Evolutionary conservation across 2,797 vertebrate species (phyloP), one percentile per base, ranked within the genome.

Genomic region (Iguana delicatissima): DNA sequence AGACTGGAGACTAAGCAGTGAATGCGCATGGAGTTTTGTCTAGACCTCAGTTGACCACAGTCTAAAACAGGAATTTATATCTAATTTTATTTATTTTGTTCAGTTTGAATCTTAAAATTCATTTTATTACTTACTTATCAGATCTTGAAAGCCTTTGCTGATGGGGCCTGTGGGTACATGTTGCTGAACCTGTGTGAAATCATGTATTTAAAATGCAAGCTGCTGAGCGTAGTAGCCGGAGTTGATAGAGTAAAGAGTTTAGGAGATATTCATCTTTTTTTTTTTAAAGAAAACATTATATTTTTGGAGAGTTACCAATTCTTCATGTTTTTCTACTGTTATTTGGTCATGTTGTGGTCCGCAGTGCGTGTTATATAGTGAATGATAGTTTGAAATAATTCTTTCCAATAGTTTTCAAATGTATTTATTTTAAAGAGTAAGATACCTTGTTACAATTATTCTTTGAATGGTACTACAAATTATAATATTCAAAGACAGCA

Each of bases 41-140:
- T 98, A 98, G 97, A 98, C 98, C 98, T 96, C 97, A 97, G 97
- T 97, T 98, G 97, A 98, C 97, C 97, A 97, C 98, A 98, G 97
- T 98, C 97, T 98, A 98, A 98, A 97, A 96, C 95, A 95, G 96
- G 97, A 97, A 97, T 98, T 98, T 98, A 96, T 97, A 97, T 97
- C 96, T 98, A 95, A 97, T 97, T 97, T 96, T 97, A 96, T 97
- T 97, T 92, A 96, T 96, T 97, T 95, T 96, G 94, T 92, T 87
- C 95, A 0, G 2, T 93, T 97, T 96, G 96, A 95, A 93, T 96
- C 95, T 96, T 94, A 96, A 94, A 92, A 94, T 96, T 96, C 95
- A 59, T 96, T 97, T 96, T 97, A 95, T 95, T 96, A 91, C 95
- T 93, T 96, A 80, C 72, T 86, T 92, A 90, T 91, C 93, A 89